Percentiles rank a stretch among this genome's conserved stretches.
Evolutionary conservation across 2,113 vertebrate species (phyloP).

Genomic region (Salvelinus namaycush): DNA sequence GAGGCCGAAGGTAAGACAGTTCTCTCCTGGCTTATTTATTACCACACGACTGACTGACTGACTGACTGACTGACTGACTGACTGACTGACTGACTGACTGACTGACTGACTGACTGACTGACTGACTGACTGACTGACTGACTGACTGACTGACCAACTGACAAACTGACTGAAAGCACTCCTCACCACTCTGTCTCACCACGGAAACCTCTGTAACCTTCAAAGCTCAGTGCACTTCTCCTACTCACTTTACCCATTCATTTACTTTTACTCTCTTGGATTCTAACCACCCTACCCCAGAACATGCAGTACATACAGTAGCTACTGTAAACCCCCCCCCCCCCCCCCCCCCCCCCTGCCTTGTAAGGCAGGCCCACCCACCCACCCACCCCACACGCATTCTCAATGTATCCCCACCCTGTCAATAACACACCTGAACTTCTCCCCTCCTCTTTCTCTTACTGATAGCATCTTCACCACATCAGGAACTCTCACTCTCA

Average conservation of each 20-base stretch:
- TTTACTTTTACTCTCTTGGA: not conserved
- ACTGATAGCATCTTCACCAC: constrained; percentile 7
- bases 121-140: too few species aligned
- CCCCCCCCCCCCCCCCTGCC: too few species aligned
- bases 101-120: too few species aligned
- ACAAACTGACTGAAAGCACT: not conserved
- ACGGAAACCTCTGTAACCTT: not conserved
- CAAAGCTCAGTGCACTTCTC: not conserved
- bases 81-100: too few species aligned
- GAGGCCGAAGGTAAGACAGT: constrained; percentile 91
- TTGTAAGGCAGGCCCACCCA: not conserved
- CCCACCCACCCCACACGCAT: too few species aligned
- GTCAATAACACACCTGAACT: not conserved
- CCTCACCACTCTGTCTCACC: not conserved
- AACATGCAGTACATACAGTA: not conserved
- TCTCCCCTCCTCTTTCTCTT: not conserved
- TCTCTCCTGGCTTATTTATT: too few species aligned
- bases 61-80: too few species aligned
- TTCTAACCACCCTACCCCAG: not conserved
- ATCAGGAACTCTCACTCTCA: not conserved
- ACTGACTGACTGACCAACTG: too few species aligned
- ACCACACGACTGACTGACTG: too few species aligned
- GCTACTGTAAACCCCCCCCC: not conserved
- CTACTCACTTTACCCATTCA: not conserved
- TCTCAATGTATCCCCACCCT: not conserved